These are phyloP conservation scores for Pocillopora verrucosa DNA, from an alignment of 64 coral and sea anemone genomes.

Conservation along the genomic window DNA sequence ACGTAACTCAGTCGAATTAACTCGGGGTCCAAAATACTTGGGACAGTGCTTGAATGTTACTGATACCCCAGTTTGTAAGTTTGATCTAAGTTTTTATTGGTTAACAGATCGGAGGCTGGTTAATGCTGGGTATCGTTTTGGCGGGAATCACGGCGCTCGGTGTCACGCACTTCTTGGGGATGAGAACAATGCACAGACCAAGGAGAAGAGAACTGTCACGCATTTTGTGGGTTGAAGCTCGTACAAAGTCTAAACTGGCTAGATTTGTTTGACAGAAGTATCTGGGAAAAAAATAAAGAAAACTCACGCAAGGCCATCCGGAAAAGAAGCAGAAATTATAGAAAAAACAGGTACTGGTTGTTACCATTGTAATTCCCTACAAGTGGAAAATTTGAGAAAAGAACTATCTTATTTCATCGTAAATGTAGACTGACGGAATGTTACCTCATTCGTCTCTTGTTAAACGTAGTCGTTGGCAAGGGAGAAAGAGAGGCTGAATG, in stretches of 20 bases:
- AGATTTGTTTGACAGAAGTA: slow-evolving; percentile 32
- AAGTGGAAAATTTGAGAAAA: too few relatives aligned
- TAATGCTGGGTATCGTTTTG: slow-evolving; percentile 72
- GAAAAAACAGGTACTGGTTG: too few relatives aligned
- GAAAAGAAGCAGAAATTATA: too few relatives aligned
- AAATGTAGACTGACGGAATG: too few relatives aligned
- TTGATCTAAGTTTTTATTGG: not conserved
- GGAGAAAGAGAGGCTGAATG: too few relatives aligned
- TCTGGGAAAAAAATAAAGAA: not conserved
- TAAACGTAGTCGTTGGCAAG: too few relatives aligned
- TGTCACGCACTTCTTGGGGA: slow-evolving; percentile 53
- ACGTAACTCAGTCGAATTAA: too few relatives aligned
- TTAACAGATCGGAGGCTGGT: slow-evolving; percentile 61
- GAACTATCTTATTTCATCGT: too few relatives aligned
- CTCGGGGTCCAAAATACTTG: too few relatives aligned
- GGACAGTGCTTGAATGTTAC: not conserved
- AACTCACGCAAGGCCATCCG: too few relatives aligned
- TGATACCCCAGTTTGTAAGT: not conserved
- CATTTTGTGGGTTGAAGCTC: slow-evolving; percentile 54
- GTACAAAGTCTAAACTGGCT: slow-evolving; percentile 61
- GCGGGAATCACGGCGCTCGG: slow-evolving; percentile 33
- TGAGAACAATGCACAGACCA: slow-evolving; percentile 34
- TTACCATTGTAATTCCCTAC: too few relatives aligned
- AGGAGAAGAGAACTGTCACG: slow-evolving; percentile 37
- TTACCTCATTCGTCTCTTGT: too few relatives aligned